Evolutionary conservation across 2,113 vertebrate species (phyloP).

Genomic region (Colaptes auratus): DNA sequence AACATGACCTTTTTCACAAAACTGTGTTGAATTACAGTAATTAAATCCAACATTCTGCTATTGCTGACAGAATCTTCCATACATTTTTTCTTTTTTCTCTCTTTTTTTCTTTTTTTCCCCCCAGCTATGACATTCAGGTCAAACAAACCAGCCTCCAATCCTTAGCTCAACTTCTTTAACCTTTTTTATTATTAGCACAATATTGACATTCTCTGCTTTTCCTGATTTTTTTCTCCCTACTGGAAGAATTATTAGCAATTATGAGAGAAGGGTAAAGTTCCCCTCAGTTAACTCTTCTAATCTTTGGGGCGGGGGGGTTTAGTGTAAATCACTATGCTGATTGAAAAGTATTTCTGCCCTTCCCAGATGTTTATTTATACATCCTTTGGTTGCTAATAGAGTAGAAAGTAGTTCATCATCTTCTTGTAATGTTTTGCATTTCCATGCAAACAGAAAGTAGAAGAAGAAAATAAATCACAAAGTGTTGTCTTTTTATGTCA

Average conservation of each 20-base stretch:
- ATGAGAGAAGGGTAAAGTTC: background rate
- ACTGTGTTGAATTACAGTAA: background rate
- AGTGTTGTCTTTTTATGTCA: background rate
- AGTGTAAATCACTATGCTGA: background rate
- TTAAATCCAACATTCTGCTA: background rate
- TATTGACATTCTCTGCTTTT: background rate
- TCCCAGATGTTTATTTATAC: background rate
- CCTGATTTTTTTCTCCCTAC: background rate
- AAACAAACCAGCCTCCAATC: background rate
- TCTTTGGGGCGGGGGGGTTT: background rate
- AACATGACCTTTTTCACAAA: background rate
- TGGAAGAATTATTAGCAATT: background rate
- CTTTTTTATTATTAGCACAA: background rate
- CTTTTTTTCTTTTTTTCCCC: background rate
- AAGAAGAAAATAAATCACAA: background rate
- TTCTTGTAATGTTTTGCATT: background rate
- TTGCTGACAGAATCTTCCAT: background rate
- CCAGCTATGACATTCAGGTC: background rate
- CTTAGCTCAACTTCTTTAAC: background rate
- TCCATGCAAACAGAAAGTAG: background rate
- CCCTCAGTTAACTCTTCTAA: background rate
- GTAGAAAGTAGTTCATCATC: background rate
- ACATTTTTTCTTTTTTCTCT: background rate
- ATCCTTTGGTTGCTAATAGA: background rate
- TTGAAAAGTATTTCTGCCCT: background rate